Evolutionary conservation across 1,140 invertebrate species (phyloP), one percentile per base, ranked within the genome.

Genomic region (Spodoptera frugiperda): DNA sequence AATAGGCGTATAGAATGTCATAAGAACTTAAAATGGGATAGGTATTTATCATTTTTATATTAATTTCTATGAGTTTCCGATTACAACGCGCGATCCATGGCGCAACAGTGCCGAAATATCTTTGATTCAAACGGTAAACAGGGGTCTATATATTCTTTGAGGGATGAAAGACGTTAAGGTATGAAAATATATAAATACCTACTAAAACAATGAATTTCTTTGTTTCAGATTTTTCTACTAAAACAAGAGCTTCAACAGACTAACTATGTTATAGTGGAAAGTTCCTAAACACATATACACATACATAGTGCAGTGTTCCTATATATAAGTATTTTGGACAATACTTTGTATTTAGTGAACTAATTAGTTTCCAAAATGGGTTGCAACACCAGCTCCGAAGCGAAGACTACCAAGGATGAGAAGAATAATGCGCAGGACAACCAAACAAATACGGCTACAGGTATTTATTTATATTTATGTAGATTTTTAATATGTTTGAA

Each of bases 331-430:
- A 15, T 48, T 59, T 54, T 59, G 48, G 71, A 73, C 17, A 14
- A 14, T 59, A 73, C 9, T 73, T 46, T 71, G 19, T 14, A 46
- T 46, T 25, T 57, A 46, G 51, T 48, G 55, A 49, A 73, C 54
- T 46, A 46, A 46, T 59, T 61, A 59, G 39, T 72, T 17, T 19
- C 1, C 12, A 73, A 59, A 44, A 81, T 81, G 79, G 79, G 79
- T 17, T 81, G 79, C 70, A 81, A 81, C 54, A 81, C 79, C 0
- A 81, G 79, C 57, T 81, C 79, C 14, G 79, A 81, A 39, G 79
- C 77, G 44, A 81, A 81, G 73, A 68, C 79, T 19, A 25, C 73
- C n/a, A 78, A 78, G 46, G 79, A 81, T 8, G 77, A 78, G 25
- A 76, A 81, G 39, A 73, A 61, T 11, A 70, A 81, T 53, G 49